A percentile compares a stretch with the other conserved stretches of the same genome.
phyloP scores from a whole-genome alignment of 2,888 invertebrate genomes.

The Himalopsyche anomala region DNA sequence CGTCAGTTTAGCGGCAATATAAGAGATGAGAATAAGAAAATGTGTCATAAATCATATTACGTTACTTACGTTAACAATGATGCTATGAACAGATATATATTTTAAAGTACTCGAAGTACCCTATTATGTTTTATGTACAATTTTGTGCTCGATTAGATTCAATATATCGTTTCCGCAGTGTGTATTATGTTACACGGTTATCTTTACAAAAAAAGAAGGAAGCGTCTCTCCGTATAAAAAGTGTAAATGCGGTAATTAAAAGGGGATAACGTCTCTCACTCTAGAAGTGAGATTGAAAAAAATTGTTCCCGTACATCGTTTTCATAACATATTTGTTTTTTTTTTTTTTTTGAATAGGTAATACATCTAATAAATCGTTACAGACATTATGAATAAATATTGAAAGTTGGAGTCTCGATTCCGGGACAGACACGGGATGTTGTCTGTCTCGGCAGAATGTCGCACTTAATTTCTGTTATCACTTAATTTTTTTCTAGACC shows the following conservation, averaged over 20 bases:
- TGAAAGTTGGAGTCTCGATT: conserved; percentile 44
- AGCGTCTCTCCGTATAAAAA: conserved; percentile 46
- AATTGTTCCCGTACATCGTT: conserved; percentile 58
- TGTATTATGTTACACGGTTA: background rate
- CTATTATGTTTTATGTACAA: conserved; percentile 27
- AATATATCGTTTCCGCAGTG: background rate
- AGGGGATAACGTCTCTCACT: conserved; percentile 13
- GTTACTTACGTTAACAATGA: background rate
- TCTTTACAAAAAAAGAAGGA: background rate
- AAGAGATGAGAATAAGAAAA: too few relatives aligned
- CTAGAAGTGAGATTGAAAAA: conserved; percentile 16
- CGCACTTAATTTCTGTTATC: background rate
- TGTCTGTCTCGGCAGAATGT: background rate
- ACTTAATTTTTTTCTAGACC: background rate
- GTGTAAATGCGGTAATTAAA: conserved; percentile 41
- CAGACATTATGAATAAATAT: conserved; percentile 16
- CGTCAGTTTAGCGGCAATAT: too few relatives aligned
- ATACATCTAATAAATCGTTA: conserved; percentile 3
- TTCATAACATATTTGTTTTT: background rate
- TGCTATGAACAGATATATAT: conserved; percentile 19
- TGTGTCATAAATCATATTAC: background rate
- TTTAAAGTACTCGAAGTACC: conserved; percentile 10
- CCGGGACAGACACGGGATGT: background rate
- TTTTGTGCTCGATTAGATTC: conserved; percentile 16
- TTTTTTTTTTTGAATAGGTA: background rate